Base-by-base conservation (phyloP, 2,888 invertebrate genomes). In the Rhynchonema sp. region DNA sequence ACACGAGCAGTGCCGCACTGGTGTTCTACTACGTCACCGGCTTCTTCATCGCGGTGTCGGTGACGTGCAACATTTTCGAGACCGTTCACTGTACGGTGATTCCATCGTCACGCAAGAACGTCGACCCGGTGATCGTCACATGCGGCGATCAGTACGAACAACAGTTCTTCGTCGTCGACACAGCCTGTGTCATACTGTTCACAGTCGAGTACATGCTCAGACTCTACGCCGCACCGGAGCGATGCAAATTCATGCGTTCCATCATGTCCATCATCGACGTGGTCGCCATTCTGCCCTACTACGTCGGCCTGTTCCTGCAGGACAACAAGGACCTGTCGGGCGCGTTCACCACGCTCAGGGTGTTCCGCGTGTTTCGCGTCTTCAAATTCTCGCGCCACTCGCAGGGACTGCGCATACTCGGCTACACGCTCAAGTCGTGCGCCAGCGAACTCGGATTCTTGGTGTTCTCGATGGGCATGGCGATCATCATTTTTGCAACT, bases 321-420 rank as follows among this genome's bases (percentile, higher is more conserved):
- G 66, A 70, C 59, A 69, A 70, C 62, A 70, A 71, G 59, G 72
- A 72, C 61, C 67, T 98, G 63, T 92, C 92, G 64, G 96, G 96
- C 63, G 96, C 98, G 61, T 99, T 98, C 78, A 96, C 98, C 67
- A 98, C 96, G 65, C 81, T 99, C 68, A 80, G 98, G 73, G 98
- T 98, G 74, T 99, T 99, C 79, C 83, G 98, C 70, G 98, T 99
- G 70, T 99, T 98, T 81, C 85, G 98, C 75, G 98, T 98, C 77
- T 99, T 98, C 82, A 98, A 99, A 80, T 99, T 99, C 80, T 96
- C 96, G 65, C 84, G 98, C 67, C 98, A 99, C 79, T 98, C 96
- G 66, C 94, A 94, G 79, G 98, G 98, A 60, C 80, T 99, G 62
- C 82, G 98, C 66, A 99, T 99, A 75, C 83, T 99, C 68, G 98